A percentile compares a stretch with the other conserved stretches of the same genome.
phyloP scores from a whole-genome alignment of 2,888 invertebrate species.

The Eupithecia centaureata region DNA sequence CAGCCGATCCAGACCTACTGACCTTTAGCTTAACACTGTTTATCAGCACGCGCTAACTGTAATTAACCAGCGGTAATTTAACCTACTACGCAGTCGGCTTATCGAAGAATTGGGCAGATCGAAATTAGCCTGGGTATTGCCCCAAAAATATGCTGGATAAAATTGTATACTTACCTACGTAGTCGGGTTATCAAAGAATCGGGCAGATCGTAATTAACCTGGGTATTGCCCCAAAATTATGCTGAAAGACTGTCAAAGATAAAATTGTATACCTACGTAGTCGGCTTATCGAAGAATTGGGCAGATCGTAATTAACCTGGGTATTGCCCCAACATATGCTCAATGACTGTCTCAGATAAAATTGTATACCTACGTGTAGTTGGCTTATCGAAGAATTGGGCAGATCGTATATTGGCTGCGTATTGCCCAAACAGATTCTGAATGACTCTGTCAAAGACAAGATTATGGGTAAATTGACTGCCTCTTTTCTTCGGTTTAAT shows the following conservation, averaged over 20 bases:
- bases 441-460: background rate
- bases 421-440: too few species aligned
- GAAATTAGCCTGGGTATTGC: background rate
- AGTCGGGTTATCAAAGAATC: too few species aligned
- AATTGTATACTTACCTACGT: too few species aligned
- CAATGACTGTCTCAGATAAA: too few species aligned
- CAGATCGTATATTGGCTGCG: too few species aligned
- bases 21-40: constrained; percentile 46
- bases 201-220: too few species aligned
- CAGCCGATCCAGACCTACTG: constrained; percentile 47
- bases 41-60: constrained; percentile 35
- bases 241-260: too few species aligned
- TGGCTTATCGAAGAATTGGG: too few species aligned
- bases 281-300: background rate
- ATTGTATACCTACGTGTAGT: too few species aligned
- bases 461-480: background rate
- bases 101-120: background rate
- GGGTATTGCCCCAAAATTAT: too few species aligned
- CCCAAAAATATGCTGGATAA: background rate
- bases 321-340: background rate
- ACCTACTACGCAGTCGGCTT: background rate
- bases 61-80: constrained; percentile 6
- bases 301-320: background rate
- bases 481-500: background rate
- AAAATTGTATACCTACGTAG: too few species aligned